A percentile compares a stretch with the other conserved stretches of the same genome.
Evolutionary conservation across 2,113 vertebrate species (phyloP).

Genomic region (Origma solitaria): DNA sequence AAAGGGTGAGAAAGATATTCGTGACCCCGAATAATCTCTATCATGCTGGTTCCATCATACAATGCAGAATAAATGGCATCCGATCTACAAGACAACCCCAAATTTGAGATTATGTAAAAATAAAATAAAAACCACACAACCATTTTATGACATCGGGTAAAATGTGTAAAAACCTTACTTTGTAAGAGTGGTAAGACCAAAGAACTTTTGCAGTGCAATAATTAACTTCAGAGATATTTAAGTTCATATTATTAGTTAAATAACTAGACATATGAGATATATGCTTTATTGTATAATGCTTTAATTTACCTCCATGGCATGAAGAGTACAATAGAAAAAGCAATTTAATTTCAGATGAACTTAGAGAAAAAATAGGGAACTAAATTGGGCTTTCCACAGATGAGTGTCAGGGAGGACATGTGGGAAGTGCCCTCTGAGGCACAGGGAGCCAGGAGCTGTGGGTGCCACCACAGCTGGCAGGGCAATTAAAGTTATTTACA

Average conservation of each 20-base stretch:
- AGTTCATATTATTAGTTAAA: neutral
- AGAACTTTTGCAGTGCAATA: neutral
- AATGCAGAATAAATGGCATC: slow-evolving; percentile 97
- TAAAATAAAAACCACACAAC: neutral
- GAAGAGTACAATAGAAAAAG: neutral
- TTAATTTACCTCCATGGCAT: neutral
- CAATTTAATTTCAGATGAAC: neutral
- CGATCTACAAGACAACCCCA: slow-evolving; percentile 76
- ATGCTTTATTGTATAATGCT: neutral
- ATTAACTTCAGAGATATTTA: neutral
- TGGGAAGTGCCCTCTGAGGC: neutral
- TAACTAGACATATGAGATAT: neutral
- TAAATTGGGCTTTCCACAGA: neutral
- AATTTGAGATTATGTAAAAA: neutral
- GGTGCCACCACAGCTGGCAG: neutral
- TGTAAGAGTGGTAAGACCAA: neutral
- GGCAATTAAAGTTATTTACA: neutral
- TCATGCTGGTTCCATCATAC: slow-evolving; percentile 90
- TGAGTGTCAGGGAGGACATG: neutral
- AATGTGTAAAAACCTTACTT: accelerated
- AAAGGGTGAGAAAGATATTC: slow-evolving; percentile 98
- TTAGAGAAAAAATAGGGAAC: accelerated
- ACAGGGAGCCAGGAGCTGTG: neutral
- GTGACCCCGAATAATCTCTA: slow-evolving; percentile 93
- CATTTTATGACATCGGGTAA: neutral